Evolutionary conservation across 1,140 invertebrate species (phyloP).

Genomic region (Platyscapa corneri): DNA sequence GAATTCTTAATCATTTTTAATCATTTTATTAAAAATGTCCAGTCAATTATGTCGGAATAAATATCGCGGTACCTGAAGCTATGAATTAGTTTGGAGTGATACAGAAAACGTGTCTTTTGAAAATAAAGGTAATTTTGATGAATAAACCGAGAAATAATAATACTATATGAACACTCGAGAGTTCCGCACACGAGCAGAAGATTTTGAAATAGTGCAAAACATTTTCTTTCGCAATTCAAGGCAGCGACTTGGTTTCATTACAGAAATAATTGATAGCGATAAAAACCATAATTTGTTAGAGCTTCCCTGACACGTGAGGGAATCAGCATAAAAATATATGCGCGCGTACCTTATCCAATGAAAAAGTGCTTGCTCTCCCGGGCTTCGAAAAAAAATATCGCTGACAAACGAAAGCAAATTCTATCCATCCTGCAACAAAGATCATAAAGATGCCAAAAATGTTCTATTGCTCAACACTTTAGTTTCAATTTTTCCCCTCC

Average conservation of each 20-base stretch:
- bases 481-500: constrained; percentile 4
- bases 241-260: not conserved
- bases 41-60: too few species aligned
- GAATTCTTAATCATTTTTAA: too few species aligned
- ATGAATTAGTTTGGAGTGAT: not conserved
- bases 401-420: constrained; percentile 13
- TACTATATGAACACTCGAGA: too few species aligned
- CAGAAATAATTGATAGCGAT: constrained; percentile 19
- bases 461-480: constrained; percentile 41
- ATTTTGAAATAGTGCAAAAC: not conserved
- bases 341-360: not conserved
- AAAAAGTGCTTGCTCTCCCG: not conserved
- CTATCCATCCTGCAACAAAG: constrained; percentile 37
- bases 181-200: not conserved
- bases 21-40: too few species aligned
- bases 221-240: not conserved
- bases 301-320: not conserved
- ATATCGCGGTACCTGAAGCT: not conserved
- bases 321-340: not conserved
- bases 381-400: not conserved
- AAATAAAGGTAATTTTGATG: too few species aligned
- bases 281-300: constrained; percentile 49
- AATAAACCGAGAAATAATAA: too few species aligned
- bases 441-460: constrained; percentile 52
- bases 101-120: not conserved